Conservation (phyloP, 2,797 vertebrate species). For the Parotocinclus haroldoi region DNA sequence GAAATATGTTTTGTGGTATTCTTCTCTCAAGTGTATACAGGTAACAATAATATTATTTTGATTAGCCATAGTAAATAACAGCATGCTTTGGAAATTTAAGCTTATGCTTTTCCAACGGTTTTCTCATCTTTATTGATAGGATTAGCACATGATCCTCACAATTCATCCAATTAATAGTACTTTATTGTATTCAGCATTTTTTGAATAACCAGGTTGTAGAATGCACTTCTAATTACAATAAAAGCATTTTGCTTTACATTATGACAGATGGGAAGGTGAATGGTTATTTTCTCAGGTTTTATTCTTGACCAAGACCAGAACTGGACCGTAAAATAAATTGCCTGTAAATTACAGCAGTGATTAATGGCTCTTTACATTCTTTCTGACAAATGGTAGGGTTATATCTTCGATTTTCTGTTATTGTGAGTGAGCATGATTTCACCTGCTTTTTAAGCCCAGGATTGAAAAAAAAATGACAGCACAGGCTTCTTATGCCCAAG, state of each 20-base stretch:
- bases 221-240: background rate
- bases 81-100: too few relatives aligned
- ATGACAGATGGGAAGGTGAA: background rate
- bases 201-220: background rate
- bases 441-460: too few relatives aligned
- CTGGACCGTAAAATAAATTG: background rate
- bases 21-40: too few relatives aligned
- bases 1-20: too few relatives aligned
- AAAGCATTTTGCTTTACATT: background rate
- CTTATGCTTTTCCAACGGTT: too few relatives aligned
- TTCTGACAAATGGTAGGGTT: conserved; percentile 6
- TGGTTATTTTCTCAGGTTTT: background rate
- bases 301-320: background rate
- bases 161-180: background rate
- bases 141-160: too few relatives aligned
- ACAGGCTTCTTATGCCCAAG: too few relatives aligned
- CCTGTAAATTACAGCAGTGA: background rate
- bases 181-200: background rate
- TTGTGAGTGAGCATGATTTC: background rate
- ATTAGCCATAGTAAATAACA: too few relatives aligned
- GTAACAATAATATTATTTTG: too few relatives aligned
- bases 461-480: too few relatives aligned
- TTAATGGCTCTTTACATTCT: background rate
- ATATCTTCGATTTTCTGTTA: background rate
- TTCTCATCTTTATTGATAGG: too few relatives aligned